Evolutionary conservation across 2,797 vertebrate genomes (phyloP).

Genomic region (Hippocampus kuda): DNA sequence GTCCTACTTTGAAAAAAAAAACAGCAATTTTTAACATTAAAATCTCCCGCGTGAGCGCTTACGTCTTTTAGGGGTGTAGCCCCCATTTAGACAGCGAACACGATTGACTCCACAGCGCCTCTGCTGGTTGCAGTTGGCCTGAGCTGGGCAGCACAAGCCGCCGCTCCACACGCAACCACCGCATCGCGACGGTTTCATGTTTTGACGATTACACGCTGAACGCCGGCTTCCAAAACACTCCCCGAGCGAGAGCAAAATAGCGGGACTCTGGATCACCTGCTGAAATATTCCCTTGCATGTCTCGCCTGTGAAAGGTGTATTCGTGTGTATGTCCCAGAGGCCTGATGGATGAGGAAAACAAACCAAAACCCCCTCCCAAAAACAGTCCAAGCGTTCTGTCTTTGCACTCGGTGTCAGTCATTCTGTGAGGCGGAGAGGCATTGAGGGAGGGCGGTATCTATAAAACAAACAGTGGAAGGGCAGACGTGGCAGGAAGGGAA

Average conservation of each 20-base stretch:
- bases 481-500: constrained; percentile 64
- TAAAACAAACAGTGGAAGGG: constrained; percentile 64
- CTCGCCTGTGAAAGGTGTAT: constrained; percentile 33
- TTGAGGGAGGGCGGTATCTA: constrained; percentile 53
- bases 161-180: constrained; percentile 29
- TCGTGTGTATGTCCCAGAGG: constrained; percentile 35
- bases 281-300: constrained; percentile 37
- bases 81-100: background rate
- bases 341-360: constrained; percentile 40
- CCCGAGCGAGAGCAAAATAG: background rate
- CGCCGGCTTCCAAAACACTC: constrained; percentile 27
- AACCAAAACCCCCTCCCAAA: constrained; percentile 27
- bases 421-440: constrained; percentile 42
- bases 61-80: no score
- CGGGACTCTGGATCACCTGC: constrained; percentile 39
- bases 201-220: constrained; percentile 26
- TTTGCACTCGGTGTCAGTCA: constrained; percentile 50
- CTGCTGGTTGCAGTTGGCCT: background rate
- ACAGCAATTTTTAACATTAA: no score
- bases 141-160: constrained; percentile 26
- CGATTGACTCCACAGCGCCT: background rate
- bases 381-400: constrained; percentile 35
- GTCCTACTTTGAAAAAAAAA: no score
- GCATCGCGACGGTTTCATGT: constrained; percentile 17
- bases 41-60: no score